Conservation (phyloP, 37 sponge, comb jelly and placozoan genomes). For the Haliclona indistincta region DNA sequence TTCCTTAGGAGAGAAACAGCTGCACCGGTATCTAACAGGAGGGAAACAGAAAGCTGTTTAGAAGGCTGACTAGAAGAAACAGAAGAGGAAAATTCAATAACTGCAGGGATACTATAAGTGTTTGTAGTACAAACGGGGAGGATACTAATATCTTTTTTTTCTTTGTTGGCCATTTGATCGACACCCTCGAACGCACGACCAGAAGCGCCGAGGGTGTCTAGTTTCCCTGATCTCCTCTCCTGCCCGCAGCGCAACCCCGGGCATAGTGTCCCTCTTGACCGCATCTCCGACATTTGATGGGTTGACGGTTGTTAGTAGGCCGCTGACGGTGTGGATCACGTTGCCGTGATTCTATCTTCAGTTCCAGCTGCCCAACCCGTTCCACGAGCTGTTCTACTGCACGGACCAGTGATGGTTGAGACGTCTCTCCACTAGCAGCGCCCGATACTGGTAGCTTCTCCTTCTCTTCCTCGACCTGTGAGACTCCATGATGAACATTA, state of each 20-base stretch:
- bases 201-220: slow-evolving; percentile 13
- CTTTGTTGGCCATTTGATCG: slow-evolving; percentile 11
- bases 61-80: too few relatives aligned
- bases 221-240: slow-evolving; percentile 32
- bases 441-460: too few relatives aligned
- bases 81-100: too few relatives aligned
- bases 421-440: too few relatives aligned
- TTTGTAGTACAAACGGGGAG: neutral
- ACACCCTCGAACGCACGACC: slow-evolving; percentile 25
- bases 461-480: too few relatives aligned
- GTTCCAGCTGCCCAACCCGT: too few relatives aligned
- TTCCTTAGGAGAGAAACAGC: slow-evolving; percentile 24
- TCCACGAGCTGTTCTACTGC: too few relatives aligned
- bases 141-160: neutral
- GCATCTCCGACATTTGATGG: slow-evolving; percentile 50
- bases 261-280: slow-evolving; percentile 33
- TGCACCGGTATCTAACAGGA: slow-evolving; percentile 38
- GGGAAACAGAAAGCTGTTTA: slow-evolving; percentile 1
- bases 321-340: too few relatives aligned
- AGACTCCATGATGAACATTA: too few relatives aligned
- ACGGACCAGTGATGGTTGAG: too few relatives aligned
- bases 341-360: too few relatives aligned
- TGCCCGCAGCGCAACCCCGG: slow-evolving; percentile 20
- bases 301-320: too few relatives aligned
- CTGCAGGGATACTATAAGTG: neutral